Conservation (phyloP, 1,140 invertebrate species). For the Drosophila serrata region DNA sequence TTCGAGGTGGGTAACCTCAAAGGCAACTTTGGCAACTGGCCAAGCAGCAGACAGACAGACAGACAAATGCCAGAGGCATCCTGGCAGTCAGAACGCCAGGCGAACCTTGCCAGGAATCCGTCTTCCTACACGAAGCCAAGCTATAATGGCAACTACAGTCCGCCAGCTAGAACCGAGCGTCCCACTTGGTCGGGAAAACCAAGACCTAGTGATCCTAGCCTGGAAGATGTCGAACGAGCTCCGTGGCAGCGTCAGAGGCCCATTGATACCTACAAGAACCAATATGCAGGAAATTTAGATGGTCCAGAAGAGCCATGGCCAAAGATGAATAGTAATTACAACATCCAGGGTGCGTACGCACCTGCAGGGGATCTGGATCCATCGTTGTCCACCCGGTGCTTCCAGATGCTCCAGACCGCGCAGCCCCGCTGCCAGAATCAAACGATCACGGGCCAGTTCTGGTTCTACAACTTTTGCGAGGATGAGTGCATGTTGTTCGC, state of each 20-base stretch:
- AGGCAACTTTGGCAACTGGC: constrained; percentile 31
- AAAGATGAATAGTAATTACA: constrained; percentile 3
- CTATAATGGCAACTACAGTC: background rate
- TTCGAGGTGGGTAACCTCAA: constrained; percentile 62
- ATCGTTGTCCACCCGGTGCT: constrained; percentile 48
- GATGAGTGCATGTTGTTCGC: constrained; percentile 75
- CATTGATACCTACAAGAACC: constrained; percentile 9
- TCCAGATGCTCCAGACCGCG: constrained; percentile 51
- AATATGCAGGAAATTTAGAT: constrained; percentile 3
- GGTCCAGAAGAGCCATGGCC: constrained; percentile 4
- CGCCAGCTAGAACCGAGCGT: constrained; percentile 13
- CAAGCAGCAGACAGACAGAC: constrained; percentile 6
- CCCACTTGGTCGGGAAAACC: constrained; percentile 12
- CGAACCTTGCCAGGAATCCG: background rate
- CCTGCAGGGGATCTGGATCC: constrained; percentile 12
- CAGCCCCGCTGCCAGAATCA: constrained; percentile 48
- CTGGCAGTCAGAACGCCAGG: constrained; percentile 31
- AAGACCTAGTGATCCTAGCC: constrained; percentile 11
- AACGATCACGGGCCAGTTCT: constrained; percentile 64
- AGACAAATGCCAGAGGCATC: constrained; percentile 1
- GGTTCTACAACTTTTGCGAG: constrained; percentile 77
- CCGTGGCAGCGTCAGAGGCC: constrained; percentile 35
- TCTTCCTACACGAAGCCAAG: background rate
- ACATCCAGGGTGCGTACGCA: background rate
- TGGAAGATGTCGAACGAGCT: constrained; percentile 43